Conservation (phyloP, 2,888 invertebrate species). For the Ophonus ardosiacus region DNA sequence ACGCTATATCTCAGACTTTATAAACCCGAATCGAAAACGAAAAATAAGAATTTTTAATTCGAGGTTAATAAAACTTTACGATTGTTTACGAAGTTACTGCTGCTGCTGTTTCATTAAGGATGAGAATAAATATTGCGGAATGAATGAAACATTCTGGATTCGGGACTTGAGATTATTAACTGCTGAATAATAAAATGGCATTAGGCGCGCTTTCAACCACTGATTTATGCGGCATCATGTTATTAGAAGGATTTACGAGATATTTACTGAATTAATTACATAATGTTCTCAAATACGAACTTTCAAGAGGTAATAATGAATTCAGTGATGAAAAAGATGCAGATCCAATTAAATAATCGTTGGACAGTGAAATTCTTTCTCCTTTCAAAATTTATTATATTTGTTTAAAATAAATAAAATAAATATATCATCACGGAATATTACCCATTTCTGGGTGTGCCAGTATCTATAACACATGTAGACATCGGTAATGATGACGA, state of each 20-base stretch:
- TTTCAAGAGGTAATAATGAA: neutral
- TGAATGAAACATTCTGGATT: neutral
- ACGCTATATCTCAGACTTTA: conserved; percentile 39
- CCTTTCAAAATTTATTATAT: no score
- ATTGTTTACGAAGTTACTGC: conserved; percentile 13
- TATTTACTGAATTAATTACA: neutral
- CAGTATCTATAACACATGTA: no score
- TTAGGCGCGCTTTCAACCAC: no score
- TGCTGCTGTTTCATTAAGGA: neutral
- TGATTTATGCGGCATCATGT: neutral
- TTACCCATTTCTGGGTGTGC: no score
- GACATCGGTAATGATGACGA: no score
- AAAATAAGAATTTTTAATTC: conserved; percentile 51
- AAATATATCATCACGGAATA: no score
- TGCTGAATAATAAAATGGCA: neutral
- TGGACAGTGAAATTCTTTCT: no score
- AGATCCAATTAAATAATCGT: neutral
- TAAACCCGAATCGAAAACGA: conserved; percentile 47
- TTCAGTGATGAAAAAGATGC: neutral
- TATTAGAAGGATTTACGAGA: neutral
- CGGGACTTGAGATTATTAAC: conserved; percentile 3
- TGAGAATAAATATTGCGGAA: conserved; percentile 27
- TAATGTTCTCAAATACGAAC: neutral
- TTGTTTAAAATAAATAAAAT: no score
- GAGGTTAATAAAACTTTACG: conserved; percentile 44